phyloP scores from a whole-genome alignment of 1,140 invertebrate genomes.

The Microplitis mediator region DNA sequence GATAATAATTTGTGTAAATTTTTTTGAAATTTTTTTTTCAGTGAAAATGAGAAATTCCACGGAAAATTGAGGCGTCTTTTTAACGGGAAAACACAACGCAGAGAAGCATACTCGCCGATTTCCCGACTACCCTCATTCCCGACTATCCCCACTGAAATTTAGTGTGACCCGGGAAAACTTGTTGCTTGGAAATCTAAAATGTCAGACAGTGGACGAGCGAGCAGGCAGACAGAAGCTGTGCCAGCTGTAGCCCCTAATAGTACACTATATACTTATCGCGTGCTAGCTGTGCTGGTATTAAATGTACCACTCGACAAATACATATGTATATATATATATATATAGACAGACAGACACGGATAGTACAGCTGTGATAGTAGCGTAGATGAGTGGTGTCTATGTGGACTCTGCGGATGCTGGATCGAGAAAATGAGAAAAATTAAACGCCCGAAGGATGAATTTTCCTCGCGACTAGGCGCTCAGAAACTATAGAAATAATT shows the following conservation, averaged over 20 bases:
- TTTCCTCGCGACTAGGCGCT: conserved; percentile 50
- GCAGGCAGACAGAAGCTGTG: conserved; percentile 40
- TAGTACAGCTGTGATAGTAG: conserved; percentile 26
- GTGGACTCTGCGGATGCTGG: neutral
- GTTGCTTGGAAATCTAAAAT: conserved; percentile 35
- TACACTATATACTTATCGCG: neutral
- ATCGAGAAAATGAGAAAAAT: conserved; percentile 44
- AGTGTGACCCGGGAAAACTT: conserved; percentile 41
- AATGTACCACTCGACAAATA: neutral
- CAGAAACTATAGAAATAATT: conserved; percentile 40
- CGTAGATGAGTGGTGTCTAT: conserved; percentile 12
- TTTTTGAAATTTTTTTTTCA: conserved; percentile 31
- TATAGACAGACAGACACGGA: neutral
- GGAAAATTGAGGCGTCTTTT: conserved; percentile 47
- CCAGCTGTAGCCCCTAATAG: conserved; percentile 37
- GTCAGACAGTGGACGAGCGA: conserved; percentile 20
- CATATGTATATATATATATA: neutral
- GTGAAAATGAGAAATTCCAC: conserved; percentile 44
- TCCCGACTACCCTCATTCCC: neutral
- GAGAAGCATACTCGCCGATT: conserved; percentile 31
- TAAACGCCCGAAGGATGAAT: conserved; percentile 44
- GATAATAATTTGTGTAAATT: no score
- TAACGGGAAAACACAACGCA: conserved; percentile 42
- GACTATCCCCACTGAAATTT: no score
- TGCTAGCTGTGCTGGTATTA: neutral